Percentiles rank a stretch among this genome's conserved stretches.
These are phyloP conservation scores for Sminthurides aquaticus DNA, from an alignment of 2,888 invertebrate genomes.

Conservation along the genomic window DNA sequence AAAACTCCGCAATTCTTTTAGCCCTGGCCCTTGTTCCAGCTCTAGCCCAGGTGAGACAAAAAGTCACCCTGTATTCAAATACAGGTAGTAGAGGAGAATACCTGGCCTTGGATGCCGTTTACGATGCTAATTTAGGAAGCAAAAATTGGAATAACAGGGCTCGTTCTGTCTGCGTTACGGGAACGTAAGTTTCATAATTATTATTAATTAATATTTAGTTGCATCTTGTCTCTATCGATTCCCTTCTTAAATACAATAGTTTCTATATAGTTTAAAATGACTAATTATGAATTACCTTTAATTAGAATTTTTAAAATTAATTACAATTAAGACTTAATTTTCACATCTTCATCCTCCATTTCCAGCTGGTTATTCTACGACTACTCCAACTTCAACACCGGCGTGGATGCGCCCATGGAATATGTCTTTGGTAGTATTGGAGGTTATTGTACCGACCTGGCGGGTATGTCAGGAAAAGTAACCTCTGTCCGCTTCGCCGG, in stretches of 20 bases:
- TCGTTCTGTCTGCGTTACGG: neutral
- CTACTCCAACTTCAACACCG: slow-evolving; percentile 17
- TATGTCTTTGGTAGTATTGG: slow-evolving; percentile 30
- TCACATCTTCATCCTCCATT: too few species aligned
- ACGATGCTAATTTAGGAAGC: neutral
- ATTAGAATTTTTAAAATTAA: too few species aligned
- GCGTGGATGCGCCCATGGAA: slow-evolving; percentile 28
- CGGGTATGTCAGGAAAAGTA: slow-evolving; percentile 20
- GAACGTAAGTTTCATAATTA: neutral
- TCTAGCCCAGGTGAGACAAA: too few species aligned
- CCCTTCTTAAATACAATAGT: too few species aligned
- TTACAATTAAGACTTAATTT: too few species aligned
- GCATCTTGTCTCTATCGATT: too few species aligned
- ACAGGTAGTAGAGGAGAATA: neutral
- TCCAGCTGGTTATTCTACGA: slow-evolving; percentile 8
- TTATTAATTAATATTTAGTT: too few species aligned
- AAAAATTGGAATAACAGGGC: neutral
- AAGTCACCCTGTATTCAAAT: too few species aligned
- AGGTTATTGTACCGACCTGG: slow-evolving; percentile 31
- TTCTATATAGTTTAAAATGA: too few species aligned
- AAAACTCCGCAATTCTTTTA: too few species aligned
- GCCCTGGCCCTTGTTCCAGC: too few species aligned
- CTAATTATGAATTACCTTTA: too few species aligned
- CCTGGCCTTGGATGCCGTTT: neutral
- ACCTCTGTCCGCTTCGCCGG: slow-evolving; percentile 33